Evolutionary conservation across 2,797 vertebrate species (phyloP).

Genomic region (Limosa lapponica): DNA sequence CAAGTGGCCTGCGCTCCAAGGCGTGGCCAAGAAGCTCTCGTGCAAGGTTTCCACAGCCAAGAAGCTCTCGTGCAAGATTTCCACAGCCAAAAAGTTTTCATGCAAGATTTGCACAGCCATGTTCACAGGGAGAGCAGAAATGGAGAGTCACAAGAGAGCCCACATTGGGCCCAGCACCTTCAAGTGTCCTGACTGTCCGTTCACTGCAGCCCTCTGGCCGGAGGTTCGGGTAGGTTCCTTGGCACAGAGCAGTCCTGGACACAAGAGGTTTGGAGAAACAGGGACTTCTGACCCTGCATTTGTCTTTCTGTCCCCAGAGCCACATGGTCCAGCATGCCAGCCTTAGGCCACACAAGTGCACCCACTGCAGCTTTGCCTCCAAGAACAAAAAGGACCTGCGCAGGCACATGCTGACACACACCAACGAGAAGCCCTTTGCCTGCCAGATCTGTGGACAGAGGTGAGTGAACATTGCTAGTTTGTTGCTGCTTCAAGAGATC

Average conservation of each 20-base stretch:
- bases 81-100: slow-evolving; percentile 91
- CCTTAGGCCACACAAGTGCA: slow-evolving; percentile 95
- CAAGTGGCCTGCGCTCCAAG: background rate
- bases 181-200: slow-evolving; percentile 95
- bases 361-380: slow-evolving; percentile 95
- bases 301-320: slow-evolving; percentile 69
- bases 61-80: slow-evolving; percentile 91
- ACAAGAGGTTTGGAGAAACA: rapidly evolving
- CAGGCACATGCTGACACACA: slow-evolving; percentile 95
- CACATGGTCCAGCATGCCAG: slow-evolving; percentile 93
- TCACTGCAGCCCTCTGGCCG: slow-evolving; percentile 89
- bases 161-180: slow-evolving; percentile 91
- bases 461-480: slow-evolving; percentile 61
- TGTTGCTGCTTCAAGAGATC: background rate
- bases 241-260: background rate
- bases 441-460: slow-evolving; percentile 96
- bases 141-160: slow-evolving; percentile 99
- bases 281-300: background rate
- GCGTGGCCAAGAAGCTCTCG: background rate
- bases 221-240: slow-evolving; percentile 87
- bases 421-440: slow-evolving; percentile 96
- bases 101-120: slow-evolving; percentile 95
- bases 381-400: slow-evolving; percentile 99
- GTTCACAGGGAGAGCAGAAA: slow-evolving; percentile 93
- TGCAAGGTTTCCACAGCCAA: slow-evolving; percentile 77